These are phyloP conservation scores for Epinotia demarniana DNA, from an alignment of 2,888 invertebrate genomes.

Conservation along the genomic window DNA sequence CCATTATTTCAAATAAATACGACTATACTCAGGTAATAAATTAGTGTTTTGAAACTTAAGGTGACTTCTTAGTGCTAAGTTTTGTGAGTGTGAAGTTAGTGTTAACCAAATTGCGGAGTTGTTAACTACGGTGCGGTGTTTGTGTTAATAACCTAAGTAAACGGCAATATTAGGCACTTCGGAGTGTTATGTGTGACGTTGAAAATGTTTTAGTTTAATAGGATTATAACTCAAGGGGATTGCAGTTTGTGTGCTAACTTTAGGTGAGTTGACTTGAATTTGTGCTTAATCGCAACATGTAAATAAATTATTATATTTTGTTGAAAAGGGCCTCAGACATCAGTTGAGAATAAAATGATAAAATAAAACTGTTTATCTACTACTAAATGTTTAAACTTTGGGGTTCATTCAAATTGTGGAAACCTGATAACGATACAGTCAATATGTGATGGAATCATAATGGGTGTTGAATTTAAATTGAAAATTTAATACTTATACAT, in stretches of 20 bases:
- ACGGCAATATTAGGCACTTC: slow-evolving; percentile 36
- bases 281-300: background rate
- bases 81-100: slow-evolving; percentile 28
- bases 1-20: background rate
- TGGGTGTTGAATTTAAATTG: too few relatives aligned
- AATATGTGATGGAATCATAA: too few relatives aligned
- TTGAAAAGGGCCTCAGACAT: background rate
- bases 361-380: too few relatives aligned
- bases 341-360: background rate
- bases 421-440: background rate
- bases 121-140: slow-evolving; percentile 38
- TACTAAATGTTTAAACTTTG: background rate
- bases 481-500: too few relatives aligned
- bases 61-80: slow-evolving; percentile 12
- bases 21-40: background rate
- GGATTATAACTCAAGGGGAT: slow-evolving; percentile 25
- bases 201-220: slow-evolving; percentile 18
- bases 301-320: background rate
- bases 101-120: slow-evolving; percentile 40
- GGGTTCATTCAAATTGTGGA: background rate
- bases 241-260: slow-evolving; percentile 24
- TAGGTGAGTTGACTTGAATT: slow-evolving; percentile 28
- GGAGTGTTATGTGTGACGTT: slow-evolving; percentile 22
- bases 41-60: slow-evolving; percentile 10
- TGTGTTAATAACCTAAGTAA: slow-evolving; percentile 42